Base-by-base conservation (phyloP, 2,888 invertebrate genomes). In the Eumerus sabulonum region DNA sequence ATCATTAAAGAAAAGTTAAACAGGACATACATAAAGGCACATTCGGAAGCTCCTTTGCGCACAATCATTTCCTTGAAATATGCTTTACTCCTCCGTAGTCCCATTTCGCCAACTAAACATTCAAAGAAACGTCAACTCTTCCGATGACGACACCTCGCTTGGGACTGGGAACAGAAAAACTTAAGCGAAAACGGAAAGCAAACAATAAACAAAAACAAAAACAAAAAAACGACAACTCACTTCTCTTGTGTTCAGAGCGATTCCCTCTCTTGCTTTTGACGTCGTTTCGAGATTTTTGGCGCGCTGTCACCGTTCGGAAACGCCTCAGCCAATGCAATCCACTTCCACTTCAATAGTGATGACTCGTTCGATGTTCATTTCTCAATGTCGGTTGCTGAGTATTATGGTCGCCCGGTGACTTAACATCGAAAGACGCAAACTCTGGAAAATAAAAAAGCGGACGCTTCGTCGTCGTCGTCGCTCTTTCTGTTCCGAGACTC, bases 371-470 rank as follows among this genome's bases (percentile, higher is more conserved):
- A 70, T 74, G 79, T 74, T 79, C 79, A 74, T 64, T 74, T 70
- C n/a, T 60, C 38, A 45, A 51, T 60, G 5, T 4, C 27, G 56
- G 54, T 13, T 54, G 40, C 79, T 79, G 18, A 0, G 59, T 54
- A 48, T 64, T 13, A 19, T 85, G 85, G n/a, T 50, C 19, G 76
- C 88, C 88, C 84, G 83, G 83, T 86, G 83, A 83, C 84, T 85
- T 87, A 88, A 88, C 89, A 88, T 87, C 87, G 86, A 86, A 87
- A 87, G 88, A 88, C 89, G 89, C 88, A 88, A 88, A 88, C 88
- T 87, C 86, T 88, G 85, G 86, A 84, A 83, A 79, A 79, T 74
- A 79, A 79, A 79, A 77, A 79, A 79, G 56, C 51, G 67, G 67
- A 56, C 70, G 79, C n/a, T n/a, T n/a, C n/a, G n/a, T n/a, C n/a